phyloP scores from a whole-genome alignment of 2,113 vertebrate species.

The Cochlearius cochlearius region DNA sequence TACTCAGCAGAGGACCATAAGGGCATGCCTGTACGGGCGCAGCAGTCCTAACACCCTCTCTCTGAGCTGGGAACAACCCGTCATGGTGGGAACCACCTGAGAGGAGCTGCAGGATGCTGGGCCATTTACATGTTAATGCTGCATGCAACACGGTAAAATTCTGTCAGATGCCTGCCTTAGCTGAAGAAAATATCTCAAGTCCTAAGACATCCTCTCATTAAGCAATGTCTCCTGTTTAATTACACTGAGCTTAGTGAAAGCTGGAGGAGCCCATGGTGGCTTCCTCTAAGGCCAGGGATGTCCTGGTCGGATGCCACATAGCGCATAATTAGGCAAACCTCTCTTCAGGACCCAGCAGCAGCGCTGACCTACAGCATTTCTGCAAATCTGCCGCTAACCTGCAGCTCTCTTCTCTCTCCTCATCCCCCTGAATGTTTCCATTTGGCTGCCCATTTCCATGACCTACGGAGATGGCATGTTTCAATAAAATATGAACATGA shows the following conservation, averaged over 20 bases:
- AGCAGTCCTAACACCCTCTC: not conserved
- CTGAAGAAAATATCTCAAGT: not conserved
- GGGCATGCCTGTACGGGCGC: not conserved
- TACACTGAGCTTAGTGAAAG: not conserved
- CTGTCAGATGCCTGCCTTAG: not conserved
- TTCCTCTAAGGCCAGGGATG: not conserved
- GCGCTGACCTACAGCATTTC: not conserved
- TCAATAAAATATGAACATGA: slow-evolving; percentile 41
- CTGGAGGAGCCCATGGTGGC: not conserved
- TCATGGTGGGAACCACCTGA: not conserved
- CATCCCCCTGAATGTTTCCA: not conserved
- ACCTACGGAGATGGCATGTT: not conserved
- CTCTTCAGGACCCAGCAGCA: not conserved
- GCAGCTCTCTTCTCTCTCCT: not conserved
- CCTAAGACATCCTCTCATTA: not conserved
- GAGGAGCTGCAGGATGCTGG: not conserved
- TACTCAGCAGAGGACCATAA: rapidly evolving
- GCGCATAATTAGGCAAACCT: not conserved
- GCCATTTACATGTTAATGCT: not conserved
- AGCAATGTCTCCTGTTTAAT: not conserved
- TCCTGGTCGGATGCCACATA: not conserved
- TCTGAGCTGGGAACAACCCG: not conserved
- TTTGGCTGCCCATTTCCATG: slow-evolving; percentile 23
- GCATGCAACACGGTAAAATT: not conserved
- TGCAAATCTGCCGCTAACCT: not conserved